phyloP scores from a whole-genome alignment of 2,888 invertebrate genomes.

The Dryomyza anilis region DNA sequence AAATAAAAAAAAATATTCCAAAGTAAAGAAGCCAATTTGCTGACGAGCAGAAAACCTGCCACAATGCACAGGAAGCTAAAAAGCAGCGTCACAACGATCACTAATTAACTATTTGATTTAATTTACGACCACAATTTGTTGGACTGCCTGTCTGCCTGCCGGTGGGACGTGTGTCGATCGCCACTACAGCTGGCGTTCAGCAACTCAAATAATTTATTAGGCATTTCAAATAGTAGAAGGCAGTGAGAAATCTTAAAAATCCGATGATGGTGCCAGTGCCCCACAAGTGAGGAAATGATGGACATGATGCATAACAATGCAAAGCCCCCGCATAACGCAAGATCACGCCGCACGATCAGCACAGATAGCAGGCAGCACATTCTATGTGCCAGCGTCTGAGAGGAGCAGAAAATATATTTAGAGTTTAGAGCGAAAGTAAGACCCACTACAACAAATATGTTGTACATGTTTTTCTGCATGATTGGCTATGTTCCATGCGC shows the following conservation, averaged over 20 bases:
- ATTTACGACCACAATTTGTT: slow-evolving; percentile 7
- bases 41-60: no score
- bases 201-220: neutral
- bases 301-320: neutral
- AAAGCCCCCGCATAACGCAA: neutral
- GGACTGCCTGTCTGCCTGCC: neutral
- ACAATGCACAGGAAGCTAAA: no score
- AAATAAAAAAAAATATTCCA: no score
- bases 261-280: neutral
- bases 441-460: neutral
- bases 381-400: neutral
- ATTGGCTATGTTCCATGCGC: neutral
- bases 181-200: neutral
- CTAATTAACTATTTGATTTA: slow-evolving; percentile 1
- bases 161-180: neutral
- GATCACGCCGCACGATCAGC: neutral
- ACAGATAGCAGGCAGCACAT: neutral
- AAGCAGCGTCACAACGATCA: no score
- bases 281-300: slow-evolving; percentile 1
- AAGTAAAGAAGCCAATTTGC: no score
- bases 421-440: neutral
- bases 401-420: neutral
- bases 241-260: neutral
- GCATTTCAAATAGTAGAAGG: neutral
- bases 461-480: neutral